These are phyloP conservation scores for Larimichthys crocea DNA, from an alignment of 2,113 vertebrate species.

Conservation along the genomic window DNA sequence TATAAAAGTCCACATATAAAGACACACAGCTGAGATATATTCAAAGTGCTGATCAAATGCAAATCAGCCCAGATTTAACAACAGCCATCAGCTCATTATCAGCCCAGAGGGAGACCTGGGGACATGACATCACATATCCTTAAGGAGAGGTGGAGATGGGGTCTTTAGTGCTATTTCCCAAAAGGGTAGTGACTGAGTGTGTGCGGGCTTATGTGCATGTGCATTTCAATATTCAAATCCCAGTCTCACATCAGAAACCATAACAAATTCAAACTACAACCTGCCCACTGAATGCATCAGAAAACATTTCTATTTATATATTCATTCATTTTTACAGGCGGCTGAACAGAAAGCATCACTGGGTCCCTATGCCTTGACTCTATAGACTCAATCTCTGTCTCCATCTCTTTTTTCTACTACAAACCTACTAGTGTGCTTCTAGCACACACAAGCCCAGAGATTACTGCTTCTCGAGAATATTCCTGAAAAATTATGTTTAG, in stretches of 20 bases:
- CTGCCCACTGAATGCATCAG: conserved; percentile 38
- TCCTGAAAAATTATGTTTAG: background rate
- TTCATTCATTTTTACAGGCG: conserved; percentile 61
- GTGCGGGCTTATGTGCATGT: background rate
- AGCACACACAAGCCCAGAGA: conserved; percentile 15
- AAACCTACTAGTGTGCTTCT: background rate
- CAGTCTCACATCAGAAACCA: conserved; percentile 30
- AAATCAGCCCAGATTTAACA: background rate
- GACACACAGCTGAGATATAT: background rate
- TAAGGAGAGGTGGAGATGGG: background rate
- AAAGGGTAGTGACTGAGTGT: background rate
- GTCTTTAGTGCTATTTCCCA: background rate
- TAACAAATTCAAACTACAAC: conserved; percentile 48
- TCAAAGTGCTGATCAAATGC: background rate
- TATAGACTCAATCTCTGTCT: conserved; percentile 43
- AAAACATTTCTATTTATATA: conserved; percentile 63
- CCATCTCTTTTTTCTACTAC: conserved; percentile 29
- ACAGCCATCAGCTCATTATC: background rate
- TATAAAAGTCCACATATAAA: background rate
- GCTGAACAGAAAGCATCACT: conserved; percentile 53
- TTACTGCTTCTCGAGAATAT: conserved; percentile 1
- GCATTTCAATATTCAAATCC: conserved; percentile 44
- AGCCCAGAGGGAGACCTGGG: background rate
- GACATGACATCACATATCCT: background rate
- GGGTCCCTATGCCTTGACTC: conserved; percentile 28